A percentile compares a stretch with the other conserved stretches of the same genome.
Evolutionary conservation across 92 coral and sea anemone species (phyloP).

Genomic region (Parazoanthus swiftii): DNA sequence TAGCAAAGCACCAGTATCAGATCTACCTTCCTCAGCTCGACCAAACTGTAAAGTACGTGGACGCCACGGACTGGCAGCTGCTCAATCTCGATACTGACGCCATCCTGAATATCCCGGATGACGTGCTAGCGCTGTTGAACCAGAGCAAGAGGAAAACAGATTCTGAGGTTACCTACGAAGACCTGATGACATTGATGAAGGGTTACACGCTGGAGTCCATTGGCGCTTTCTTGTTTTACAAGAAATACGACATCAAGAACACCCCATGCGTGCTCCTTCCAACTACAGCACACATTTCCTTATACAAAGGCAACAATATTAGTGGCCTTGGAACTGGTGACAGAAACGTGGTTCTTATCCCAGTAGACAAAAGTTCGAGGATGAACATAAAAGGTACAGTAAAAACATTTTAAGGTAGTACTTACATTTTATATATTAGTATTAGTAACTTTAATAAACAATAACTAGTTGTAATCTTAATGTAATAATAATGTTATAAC

Average conservation of each 20-base stretch:
- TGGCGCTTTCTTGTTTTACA: constrained; percentile 61
- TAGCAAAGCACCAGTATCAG: constrained; percentile 54
- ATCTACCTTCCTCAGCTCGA: constrained; percentile 60
- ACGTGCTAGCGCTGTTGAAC: constrained; percentile 46
- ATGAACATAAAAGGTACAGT: constrained; percentile 31
- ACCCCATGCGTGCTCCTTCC: constrained; percentile 72
- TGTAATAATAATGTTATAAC: no score
- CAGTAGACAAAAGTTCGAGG: constrained; percentile 36
- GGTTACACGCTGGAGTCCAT: constrained; percentile 64
- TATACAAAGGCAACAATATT: constrained; percentile 78
- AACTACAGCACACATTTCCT: constrained; percentile 79
- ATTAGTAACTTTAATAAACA: no score
- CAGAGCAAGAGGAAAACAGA: constrained; percentile 16
- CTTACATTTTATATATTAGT: no score
- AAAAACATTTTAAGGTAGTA: no score
- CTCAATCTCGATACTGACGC: constrained; percentile 80
- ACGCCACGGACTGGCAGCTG: constrained; percentile 78
- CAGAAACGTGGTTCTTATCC: constrained; percentile 45
- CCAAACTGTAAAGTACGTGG: constrained; percentile 40
- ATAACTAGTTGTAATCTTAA: no score
- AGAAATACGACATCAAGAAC: constrained; percentile 60
- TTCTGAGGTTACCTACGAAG: constrained; percentile 11
- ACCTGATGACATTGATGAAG: constrained; percentile 55
- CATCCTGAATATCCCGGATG: constrained; percentile 62
- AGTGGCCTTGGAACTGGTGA: constrained; percentile 73